phyloP scores from a whole-genome alignment of 2,888 invertebrate genomes.

The Lymantria dispar region DNA sequence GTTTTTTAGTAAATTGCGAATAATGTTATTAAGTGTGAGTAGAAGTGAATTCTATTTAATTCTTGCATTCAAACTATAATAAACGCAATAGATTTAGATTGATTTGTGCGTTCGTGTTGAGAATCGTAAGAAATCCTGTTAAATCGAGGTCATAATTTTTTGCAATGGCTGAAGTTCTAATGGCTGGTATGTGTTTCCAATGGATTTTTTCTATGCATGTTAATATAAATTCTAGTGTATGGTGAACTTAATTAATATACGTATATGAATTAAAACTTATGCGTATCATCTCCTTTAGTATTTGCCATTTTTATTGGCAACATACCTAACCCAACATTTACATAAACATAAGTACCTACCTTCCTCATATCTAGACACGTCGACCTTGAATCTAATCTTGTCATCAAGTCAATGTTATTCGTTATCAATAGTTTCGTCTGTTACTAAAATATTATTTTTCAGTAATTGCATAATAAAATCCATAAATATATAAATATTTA shows the following conservation, averaged over 20 bases:
- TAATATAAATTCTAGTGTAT: background rate
- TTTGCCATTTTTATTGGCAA: constrained; percentile 21
- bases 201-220: too few relatives aligned
- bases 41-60: constrained; percentile 17
- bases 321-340: constrained; percentile 69
- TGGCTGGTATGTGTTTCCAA: constrained; percentile 32
- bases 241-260: background rate
- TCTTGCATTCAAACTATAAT: constrained; percentile 16
- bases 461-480: constrained; percentile 15
- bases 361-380: constrained; percentile 50
- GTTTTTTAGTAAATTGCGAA: constrained; percentile 47
- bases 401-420: constrained; percentile 71
- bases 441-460: background rate
- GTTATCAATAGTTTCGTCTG: constrained; percentile 57
- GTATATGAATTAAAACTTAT: background rate
- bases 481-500: constrained; percentile 7
- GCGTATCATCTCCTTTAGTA: constrained; percentile 20
- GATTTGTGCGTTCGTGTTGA: constrained; percentile 31
- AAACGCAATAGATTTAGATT: background rate
- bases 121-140: constrained; percentile 35
- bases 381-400: constrained; percentile 81
- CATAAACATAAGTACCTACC: constrained; percentile 33
- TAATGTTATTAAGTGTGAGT: constrained; percentile 24
- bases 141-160: constrained; percentile 45
- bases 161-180: constrained; percentile 51